Percentiles rank a stretch among this genome's conserved stretches.
Evolutionary conservation across 2,797 vertebrate genomes (phyloP).

Genomic region (Esox lucius): DNA sequence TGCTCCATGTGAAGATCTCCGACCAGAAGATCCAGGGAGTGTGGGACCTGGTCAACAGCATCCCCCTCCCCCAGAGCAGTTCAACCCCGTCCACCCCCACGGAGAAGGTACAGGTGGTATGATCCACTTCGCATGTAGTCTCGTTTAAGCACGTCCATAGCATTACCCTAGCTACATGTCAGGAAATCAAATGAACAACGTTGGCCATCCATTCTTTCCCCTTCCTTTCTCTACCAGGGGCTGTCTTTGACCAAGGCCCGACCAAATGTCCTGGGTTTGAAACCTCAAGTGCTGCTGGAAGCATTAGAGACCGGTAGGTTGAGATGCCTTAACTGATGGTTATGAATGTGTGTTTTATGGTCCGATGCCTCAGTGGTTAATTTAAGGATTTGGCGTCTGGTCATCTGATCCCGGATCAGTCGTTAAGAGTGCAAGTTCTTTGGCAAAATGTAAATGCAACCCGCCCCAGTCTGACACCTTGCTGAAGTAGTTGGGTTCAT

Average conservation of each 20-base stretch:
- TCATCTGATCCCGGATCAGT: no score
- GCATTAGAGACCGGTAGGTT: conserved; percentile 80
- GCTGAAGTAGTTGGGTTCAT: no score
- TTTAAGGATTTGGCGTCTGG: no score
- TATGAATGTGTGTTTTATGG: not conserved
- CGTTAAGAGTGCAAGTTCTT: no score
- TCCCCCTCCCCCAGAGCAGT: conserved; percentile 74
- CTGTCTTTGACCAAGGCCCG: conserved; percentile 61
- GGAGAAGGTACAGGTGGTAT: conserved; percentile 70
- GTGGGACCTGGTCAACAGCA: conserved; percentile 81
- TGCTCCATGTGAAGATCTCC: conserved; percentile 88
- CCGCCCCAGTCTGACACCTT: no score
- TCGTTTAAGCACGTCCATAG: not conserved
- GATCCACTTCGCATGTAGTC: not conserved
- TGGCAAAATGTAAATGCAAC: no score
- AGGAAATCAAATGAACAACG: no score
- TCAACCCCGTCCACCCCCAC: conserved; percentile 67
- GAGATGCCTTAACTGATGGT: not conserved
- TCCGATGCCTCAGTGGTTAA: not conserved
- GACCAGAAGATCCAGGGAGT: conserved; percentile 87
- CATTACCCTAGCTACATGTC: not conserved
- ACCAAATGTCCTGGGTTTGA: conserved; percentile 55
- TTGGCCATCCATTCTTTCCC: not conserved
- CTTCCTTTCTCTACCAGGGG: conserved; percentile 40
- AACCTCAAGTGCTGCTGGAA: conserved; percentile 69